Conservation (phyloP, 2,113 vertebrate species). For the Sialia sialis region DNA sequence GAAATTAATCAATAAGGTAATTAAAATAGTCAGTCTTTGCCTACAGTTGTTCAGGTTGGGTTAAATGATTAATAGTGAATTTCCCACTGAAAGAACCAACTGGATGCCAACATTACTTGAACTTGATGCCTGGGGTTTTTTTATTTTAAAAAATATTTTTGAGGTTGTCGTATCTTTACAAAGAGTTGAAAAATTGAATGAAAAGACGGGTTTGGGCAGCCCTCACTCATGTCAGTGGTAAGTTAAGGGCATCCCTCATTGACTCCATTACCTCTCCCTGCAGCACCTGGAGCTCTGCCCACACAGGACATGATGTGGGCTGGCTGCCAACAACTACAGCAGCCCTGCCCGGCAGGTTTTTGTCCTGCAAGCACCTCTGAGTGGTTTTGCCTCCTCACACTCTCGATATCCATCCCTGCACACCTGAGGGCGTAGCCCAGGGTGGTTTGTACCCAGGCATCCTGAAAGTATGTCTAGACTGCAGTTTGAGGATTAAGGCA, state of each 20-base stretch:
- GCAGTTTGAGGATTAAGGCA: background rate
- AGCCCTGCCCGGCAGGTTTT: background rate
- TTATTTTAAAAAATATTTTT: background rate
- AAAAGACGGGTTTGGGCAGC: background rate
- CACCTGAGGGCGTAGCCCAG: background rate
- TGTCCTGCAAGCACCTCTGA: background rate
- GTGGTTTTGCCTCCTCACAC: background rate
- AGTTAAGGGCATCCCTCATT: background rate
- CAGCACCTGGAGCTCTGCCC: background rate
- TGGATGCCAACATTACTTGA: background rate
- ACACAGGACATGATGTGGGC: rapidly evolving
- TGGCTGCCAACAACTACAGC: background rate
- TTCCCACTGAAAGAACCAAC: background rate
- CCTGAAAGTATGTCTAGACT: rapidly evolving
- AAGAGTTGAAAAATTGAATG: background rate
- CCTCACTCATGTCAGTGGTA: background rate
- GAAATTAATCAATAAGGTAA: background rate
- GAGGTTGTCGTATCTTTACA: background rate
- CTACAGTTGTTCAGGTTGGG: background rate
- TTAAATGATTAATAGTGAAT: background rate
- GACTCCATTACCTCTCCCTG: background rate
- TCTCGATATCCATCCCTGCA: background rate
- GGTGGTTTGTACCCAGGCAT: background rate
- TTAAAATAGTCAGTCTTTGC: background rate
- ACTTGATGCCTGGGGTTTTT: background rate